These are phyloP conservation scores for Dicentrarchus labrax DNA, from an alignment of 2,113 vertebrate species.

Conservation along the genomic window DNA sequence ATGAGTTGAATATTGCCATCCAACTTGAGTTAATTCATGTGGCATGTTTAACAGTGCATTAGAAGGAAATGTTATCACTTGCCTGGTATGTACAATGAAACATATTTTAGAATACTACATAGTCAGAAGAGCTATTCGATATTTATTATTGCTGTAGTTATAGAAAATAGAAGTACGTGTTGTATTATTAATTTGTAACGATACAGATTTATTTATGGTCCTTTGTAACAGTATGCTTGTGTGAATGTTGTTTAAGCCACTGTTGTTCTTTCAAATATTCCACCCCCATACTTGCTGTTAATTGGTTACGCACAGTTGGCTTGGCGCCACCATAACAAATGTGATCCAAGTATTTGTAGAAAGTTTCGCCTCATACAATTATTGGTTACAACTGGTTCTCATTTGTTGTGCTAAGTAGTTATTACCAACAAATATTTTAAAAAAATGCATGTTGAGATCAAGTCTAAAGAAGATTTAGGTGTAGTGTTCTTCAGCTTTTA, in stretches of 20 bases:
- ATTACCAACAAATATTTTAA: neutral
- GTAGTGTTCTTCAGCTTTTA: neutral
- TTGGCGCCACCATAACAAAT: neutral
- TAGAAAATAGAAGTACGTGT: neutral
- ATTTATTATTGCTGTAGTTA: neutral
- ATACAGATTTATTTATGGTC: neutral
- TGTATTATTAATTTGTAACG: neutral
- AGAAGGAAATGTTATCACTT: neutral
- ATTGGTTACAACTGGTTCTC: neutral
- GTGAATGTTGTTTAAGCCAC: slow-evolving; percentile 5
- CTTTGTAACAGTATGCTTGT: neutral
- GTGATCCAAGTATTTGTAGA: neutral
- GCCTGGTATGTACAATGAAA: neutral
- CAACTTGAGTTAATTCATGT: neutral
- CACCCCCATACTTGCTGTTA: slow-evolving; percentile 22
- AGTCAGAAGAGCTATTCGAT: neutral
- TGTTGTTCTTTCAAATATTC: slow-evolving; percentile 25
- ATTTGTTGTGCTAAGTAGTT: neutral
- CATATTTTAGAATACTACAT: neutral
- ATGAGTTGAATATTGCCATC: slow-evolving; percentile 12
- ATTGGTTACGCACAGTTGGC: slow-evolving; percentile 24
- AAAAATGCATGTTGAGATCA: neutral
- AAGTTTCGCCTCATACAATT: neutral
- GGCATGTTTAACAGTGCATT: neutral
- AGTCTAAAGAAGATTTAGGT: neutral